Base-by-base conservation (phyloP, 2,797 vertebrate species). In the Gymnodraco acuticeps region DNA sequence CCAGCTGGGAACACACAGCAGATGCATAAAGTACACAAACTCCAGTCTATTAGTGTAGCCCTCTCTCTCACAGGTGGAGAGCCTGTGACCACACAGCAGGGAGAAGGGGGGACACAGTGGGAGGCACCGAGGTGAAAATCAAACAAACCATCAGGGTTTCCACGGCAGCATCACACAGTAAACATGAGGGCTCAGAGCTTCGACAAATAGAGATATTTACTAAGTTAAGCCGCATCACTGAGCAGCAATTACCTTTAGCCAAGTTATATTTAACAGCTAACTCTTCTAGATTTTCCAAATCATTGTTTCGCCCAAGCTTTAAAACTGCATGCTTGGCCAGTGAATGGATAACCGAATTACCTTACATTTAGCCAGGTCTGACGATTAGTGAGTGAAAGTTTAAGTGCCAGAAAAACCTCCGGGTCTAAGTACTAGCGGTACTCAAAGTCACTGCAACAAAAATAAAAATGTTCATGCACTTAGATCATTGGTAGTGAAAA, bases 141-240 rank as follows among this genome's bases (percentile, higher is more conserved):
- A 91, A 92, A 93, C 88, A 93, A 88, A 84, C 82, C 72, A 20
- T 59, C 74, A 72, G 64, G 78, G 90, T 90, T 92, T 89, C 90
- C 89, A 91, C 71, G 51, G 89, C 85, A 85, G 83, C 87, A 51
- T 80, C 80, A 20, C 81, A 78, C 64, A 74, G 87, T 79, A 75
- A 91, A 92, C 88, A 89, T 4, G 27, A 77, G 60, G 17, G 53
- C 72, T 63, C 7, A 7, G 54, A 48, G 78, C 80, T 75, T 70
- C 41, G 31, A 83, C 81, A 91, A 88, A 90, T 52, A 84, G 2
- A 63, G 56, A 73, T 83, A 81, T 84, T 88, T 79, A 80, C 73
- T 68, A 85, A 75, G 82, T 86, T 88, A 70, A 71, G 60, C 71
- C 43, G 3, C 73, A 78, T 51, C 33, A 27, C 7, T 54, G 66